Evolutionary conservation across 2,888 invertebrate species (phyloP).

Genomic region (Apamea epomidion): DNA sequence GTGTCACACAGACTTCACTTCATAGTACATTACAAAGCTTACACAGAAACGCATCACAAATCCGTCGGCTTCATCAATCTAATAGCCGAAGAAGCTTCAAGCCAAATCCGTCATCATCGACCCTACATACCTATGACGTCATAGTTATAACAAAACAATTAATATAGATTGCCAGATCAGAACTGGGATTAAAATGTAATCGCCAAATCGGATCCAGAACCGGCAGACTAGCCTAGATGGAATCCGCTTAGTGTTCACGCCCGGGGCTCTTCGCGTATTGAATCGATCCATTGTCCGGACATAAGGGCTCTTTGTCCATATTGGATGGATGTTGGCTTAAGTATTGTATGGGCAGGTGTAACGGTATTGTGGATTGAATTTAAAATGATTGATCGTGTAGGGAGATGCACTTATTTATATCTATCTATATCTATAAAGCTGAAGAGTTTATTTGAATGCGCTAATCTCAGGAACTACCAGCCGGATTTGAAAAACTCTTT

Average conservation of each 20-base stretch:
- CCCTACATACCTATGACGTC: not conserved
- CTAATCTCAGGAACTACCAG: not conserved
- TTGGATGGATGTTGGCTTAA: slow-evolving; percentile 50
- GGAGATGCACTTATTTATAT: not conserved
- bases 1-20: not conserved
- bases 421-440: not conserved
- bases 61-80: slow-evolving; percentile 2
- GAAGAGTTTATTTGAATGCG: not conserved
- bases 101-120: slow-evolving; percentile 24
- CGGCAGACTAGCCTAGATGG: slow-evolving; percentile 59
- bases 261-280: slow-evolving; percentile 73
- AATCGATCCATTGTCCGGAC: slow-evolving; percentile 73
- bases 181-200: slow-evolving; percentile 68
- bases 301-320: slow-evolving; percentile 57
- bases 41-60: slow-evolving; percentile 8
- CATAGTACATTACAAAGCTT: slow-evolving; percentile 7
- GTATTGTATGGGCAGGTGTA: slow-evolving; percentile 42
- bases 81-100: slow-evolving; percentile 25
- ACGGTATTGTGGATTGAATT: slow-evolving; percentile 20
- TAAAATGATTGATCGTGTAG: slow-evolving; percentile 22
- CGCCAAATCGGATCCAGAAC: slow-evolving; percentile 71
- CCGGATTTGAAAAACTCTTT: not conserved
- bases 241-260: slow-evolving; percentile 78
- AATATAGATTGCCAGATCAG: slow-evolving; percentile 64
- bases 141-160: slow-evolving; percentile 57